phyloP scores from a whole-genome alignment of 2,888 invertebrate species.

The Erebia palarica region DNA sequence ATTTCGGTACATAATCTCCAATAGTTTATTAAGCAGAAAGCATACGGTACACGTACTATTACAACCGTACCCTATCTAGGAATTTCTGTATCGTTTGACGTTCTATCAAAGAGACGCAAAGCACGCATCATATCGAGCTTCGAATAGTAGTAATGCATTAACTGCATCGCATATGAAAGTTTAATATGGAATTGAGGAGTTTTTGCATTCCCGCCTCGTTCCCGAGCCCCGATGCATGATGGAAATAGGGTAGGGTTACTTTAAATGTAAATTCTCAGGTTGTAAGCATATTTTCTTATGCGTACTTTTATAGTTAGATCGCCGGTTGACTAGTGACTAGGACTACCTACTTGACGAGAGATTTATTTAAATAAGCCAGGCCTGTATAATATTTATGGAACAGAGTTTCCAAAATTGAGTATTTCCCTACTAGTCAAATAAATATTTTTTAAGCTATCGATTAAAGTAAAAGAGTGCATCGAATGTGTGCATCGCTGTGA shows the following conservation, averaged over 20 bases:
- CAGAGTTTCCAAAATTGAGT: too few relatives aligned
- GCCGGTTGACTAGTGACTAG: not conserved
- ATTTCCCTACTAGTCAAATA: too few relatives aligned
- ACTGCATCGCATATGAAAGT: slow-evolving; percentile 53
- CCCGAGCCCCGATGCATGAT: slow-evolving; percentile 18
- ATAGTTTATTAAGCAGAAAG: too few relatives aligned
- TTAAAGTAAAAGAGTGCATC: too few relatives aligned
- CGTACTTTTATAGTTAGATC: not conserved
- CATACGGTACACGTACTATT: too few relatives aligned
- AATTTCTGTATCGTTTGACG: not conserved
- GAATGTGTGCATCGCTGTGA: too few relatives aligned
- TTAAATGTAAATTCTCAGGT: slow-evolving; percentile 17
- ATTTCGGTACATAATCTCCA: too few relatives aligned
- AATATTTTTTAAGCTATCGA: too few relatives aligned
- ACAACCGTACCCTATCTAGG: not conserved
- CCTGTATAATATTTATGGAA: too few relatives aligned
- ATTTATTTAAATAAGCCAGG: too few relatives aligned
- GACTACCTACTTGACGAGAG: too few relatives aligned
- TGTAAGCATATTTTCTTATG: slow-evolving; percentile 9
- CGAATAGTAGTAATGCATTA: slow-evolving; percentile 55
- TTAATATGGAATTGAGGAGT: slow-evolving; percentile 49
- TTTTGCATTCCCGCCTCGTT: slow-evolving; percentile 37
- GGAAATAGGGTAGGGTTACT: slow-evolving; percentile 23
- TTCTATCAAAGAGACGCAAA: slow-evolving; percentile 20
- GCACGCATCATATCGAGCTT: slow-evolving; percentile 57